These are phyloP conservation scores for Drosophila pegasa DNA, from an alignment of 2,888 invertebrate genomes.

Conservation along the genomic window DNA sequence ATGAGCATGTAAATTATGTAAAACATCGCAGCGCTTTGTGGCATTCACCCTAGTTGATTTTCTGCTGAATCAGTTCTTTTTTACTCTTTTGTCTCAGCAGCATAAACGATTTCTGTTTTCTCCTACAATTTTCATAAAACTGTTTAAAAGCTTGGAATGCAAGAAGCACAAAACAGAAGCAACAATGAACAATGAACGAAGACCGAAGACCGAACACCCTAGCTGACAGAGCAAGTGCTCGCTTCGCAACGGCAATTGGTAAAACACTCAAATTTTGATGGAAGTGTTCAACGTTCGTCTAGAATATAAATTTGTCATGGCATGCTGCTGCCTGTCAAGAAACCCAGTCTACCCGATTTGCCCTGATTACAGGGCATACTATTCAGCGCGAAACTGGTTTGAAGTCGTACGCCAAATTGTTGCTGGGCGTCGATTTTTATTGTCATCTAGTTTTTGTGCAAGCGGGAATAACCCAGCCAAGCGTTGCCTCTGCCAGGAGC, in stretches of 20 bases:
- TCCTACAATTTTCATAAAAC: conserved; percentile 17
- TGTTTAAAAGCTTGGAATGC: conserved; percentile 30
- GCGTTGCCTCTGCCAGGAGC: conserved; percentile 15
- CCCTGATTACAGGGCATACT: neutral
- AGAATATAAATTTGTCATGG: neutral
- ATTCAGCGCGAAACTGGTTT: conserved; percentile 44
- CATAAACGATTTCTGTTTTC: conserved; percentile 27
- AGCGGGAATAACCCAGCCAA: conserved; percentile 36
- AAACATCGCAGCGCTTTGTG: conserved; percentile 33
- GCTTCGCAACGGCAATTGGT: neutral
- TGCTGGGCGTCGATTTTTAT: conserved; percentile 30
- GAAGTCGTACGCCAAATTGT: conserved; percentile 31
- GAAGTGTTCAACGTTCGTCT: neutral
- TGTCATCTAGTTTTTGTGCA: conserved; percentile 52
- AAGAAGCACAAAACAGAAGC: conserved; percentile 20
- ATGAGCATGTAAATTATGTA: conserved; percentile 48
- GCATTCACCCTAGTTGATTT: conserved; percentile 58
- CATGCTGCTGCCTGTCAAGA: neutral
- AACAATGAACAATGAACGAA: neutral
- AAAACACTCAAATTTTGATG: neutral
- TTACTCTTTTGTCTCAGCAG: conserved; percentile 27
- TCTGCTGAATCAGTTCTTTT: conserved; percentile 35
- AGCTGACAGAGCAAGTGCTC: neutral
- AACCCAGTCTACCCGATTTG: neutral
- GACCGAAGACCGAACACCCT: neutral